Percentiles rank a stretch among this genome's conserved stretches.
Evolutionary conservation across 2,888 invertebrate genomes (phyloP).

Genomic region (Drosophila acutilabella): DNA sequence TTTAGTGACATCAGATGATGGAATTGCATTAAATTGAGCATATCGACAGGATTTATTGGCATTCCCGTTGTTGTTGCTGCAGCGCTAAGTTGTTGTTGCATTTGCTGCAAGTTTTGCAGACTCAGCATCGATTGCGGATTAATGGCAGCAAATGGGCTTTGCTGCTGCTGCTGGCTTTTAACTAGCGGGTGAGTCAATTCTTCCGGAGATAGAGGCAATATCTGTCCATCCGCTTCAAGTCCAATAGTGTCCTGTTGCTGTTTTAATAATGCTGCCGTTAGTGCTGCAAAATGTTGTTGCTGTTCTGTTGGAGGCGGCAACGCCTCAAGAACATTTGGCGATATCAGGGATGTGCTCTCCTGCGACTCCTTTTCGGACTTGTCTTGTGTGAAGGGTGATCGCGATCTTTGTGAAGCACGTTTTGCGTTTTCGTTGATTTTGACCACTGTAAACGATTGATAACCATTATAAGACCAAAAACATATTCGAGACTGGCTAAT

Average conservation of each 20-base stretch:
- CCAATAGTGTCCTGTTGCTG: slow-evolving; percentile 52
- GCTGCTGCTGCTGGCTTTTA: slow-evolving; percentile 31
- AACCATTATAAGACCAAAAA: too few species aligned
- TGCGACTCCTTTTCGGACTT: slow-evolving; percentile 33
- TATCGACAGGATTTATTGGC: slow-evolving; percentile 93
- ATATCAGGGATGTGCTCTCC: slow-evolving; percentile 10
- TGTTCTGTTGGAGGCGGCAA: slow-evolving; percentile 33
- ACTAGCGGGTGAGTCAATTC: slow-evolving; percentile 31
- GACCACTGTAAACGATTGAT: slow-evolving; percentile 13
- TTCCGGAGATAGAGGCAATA: slow-evolving; percentile 32
- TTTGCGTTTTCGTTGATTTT: slow-evolving; percentile 23
- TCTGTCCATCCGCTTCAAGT: slow-evolving; percentile 41
- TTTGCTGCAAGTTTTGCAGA: slow-evolving; percentile 82
- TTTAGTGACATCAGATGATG: slow-evolving; percentile 96
- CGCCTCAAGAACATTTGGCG: slow-evolving; percentile 35
- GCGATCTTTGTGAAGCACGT: slow-evolving; percentile 5
- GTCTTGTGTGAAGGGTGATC: slow-evolving; percentile 26
- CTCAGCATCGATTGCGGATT: slow-evolving; percentile 61
- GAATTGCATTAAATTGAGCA: slow-evolving; percentile 93
- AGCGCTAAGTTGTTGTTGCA: slow-evolving; percentile 80
- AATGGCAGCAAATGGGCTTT: slow-evolving; percentile 32
- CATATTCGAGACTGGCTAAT: too few species aligned
- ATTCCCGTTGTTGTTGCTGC: slow-evolving; percentile 85
- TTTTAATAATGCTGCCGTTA: slow-evolving; percentile 69
- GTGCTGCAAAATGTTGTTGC: slow-evolving; percentile 64